Conservation (phyloP, 2,888 invertebrate species). For the Phlogophora meticulosa region DNA sequence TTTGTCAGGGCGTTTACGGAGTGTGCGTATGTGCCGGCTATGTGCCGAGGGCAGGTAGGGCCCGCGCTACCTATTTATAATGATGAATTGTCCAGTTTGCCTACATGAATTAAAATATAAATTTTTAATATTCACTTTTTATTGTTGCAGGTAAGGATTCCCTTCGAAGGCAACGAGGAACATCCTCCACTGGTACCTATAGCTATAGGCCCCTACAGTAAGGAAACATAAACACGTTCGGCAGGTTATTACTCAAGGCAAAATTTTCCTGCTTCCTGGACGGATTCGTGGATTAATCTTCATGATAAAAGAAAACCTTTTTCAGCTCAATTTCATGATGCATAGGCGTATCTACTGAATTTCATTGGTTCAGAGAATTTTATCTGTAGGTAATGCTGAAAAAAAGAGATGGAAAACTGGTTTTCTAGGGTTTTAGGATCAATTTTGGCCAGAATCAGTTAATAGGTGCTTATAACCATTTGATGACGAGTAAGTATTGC, state of each 20-base stretch:
- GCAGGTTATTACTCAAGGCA: constrained; percentile 14
- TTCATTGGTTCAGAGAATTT: neutral
- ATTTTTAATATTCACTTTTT: constrained; percentile 76
- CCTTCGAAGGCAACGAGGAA: constrained; percentile 29
- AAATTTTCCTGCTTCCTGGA: constrained; percentile 26
- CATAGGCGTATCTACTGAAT: neutral
- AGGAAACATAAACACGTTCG: constrained; percentile 51
- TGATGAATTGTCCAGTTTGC: constrained; percentile 78
- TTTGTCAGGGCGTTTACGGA: constrained; percentile 88
- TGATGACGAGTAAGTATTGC: too few relatives aligned
- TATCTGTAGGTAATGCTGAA: neutral
- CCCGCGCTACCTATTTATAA: constrained; percentile 82
- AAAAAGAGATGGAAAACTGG: neutral
- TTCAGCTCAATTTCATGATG: neutral
- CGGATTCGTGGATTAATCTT: constrained; percentile 4
- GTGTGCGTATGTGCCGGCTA: constrained; percentile 87
- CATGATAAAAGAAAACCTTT: neutral
- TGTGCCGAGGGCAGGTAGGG: constrained; percentile 87
- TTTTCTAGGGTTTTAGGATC: neutral
- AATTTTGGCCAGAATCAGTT: neutral
- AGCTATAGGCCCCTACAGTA: constrained; percentile 19
- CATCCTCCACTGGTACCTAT: neutral
- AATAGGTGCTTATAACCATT: neutral
- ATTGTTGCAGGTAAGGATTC: constrained; percentile 84
- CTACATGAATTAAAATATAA: constrained; percentile 68